A percentile compares a stretch with the other conserved stretches of the same genome.
phyloP scores from a whole-genome alignment of 2,888 invertebrate species.

The Erpobdella octoculata region DNA sequence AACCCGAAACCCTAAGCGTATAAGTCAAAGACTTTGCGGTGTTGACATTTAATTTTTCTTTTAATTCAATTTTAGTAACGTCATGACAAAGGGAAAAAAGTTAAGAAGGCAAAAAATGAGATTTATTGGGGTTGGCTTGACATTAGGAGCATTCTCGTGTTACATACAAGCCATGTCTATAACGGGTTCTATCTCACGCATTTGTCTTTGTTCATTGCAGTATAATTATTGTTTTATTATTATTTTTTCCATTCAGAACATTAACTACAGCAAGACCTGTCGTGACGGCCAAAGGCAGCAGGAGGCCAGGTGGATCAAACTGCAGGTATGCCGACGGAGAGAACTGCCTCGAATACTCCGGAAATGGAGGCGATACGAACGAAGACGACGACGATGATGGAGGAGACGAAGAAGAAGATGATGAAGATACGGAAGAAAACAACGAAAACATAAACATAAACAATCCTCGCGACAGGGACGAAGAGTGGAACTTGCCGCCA shows the following conservation, averaged over 20 bases:
- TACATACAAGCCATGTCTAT: too few species aligned
- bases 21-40: too few species aligned
- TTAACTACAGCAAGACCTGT: background rate
- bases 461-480: background rate
- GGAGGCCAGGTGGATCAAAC: background rate
- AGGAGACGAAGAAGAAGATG: background rate
- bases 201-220: too few species aligned
- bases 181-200: too few species aligned
- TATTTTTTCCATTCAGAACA: background rate
- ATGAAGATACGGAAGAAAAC: background rate
- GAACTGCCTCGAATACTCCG: background rate
- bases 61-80: too few species aligned
- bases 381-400: constrained; percentile 12
- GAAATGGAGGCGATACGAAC: background rate
- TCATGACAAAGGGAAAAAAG: too few species aligned
- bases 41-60: too few species aligned
- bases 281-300: background rate
- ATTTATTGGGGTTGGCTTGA: too few species aligned
- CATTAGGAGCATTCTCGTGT: too few species aligned
- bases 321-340: constrained; percentile 5
- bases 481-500: background rate
- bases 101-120: too few species aligned
- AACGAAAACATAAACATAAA: constrained; percentile 8
- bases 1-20: too few species aligned
- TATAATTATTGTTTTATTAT: too few species aligned